Conservation (phyloP, 1,140 invertebrate genomes). For the Papilio machaon region DNA sequence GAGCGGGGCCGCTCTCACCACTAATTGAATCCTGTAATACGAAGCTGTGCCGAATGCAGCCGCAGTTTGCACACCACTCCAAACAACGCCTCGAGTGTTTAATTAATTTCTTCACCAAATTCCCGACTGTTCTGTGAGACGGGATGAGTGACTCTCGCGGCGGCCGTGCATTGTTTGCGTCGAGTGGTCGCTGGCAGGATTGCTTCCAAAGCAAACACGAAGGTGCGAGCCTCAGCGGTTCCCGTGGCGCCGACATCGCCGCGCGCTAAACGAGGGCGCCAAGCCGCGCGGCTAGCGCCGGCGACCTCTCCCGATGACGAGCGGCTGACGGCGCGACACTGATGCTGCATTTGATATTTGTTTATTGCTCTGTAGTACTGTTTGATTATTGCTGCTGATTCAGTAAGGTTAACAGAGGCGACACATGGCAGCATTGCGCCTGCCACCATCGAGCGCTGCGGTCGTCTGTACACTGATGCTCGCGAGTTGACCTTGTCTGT, state of each 20-base stretch:
- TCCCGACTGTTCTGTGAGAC: slow-evolving; percentile 28
- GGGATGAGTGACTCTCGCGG: background rate
- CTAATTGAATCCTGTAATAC: slow-evolving; percentile 49
- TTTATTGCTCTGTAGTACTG: slow-evolving; percentile 15
- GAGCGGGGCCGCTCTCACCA: slow-evolving; percentile 15
- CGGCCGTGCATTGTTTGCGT: slow-evolving; percentile 14
- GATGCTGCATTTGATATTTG: slow-evolving; percentile 8
- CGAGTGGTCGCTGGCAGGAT: slow-evolving; percentile 19
- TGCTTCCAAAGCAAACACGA: slow-evolving; percentile 22
- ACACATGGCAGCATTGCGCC: background rate
- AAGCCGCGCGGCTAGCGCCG: background rate
- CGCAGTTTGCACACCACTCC: slow-evolving; percentile 47
- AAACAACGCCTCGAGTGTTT: slow-evolving; percentile 34
- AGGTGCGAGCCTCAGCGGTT: slow-evolving; percentile 28
- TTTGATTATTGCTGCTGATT: background rate
- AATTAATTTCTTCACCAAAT: slow-evolving; percentile 38
- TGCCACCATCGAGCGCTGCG: background rate
- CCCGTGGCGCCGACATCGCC: background rate
- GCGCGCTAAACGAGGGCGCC: background rate
- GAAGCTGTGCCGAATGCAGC: slow-evolving; percentile 40
- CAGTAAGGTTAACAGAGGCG: background rate
- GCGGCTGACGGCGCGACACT: background rate
- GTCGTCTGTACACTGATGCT: background rate
- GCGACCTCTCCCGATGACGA: background rate
- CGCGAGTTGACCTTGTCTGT: background rate